Conservation (phyloP, 2,113 vertebrate genomes). For the Cathartes aura region DNA sequence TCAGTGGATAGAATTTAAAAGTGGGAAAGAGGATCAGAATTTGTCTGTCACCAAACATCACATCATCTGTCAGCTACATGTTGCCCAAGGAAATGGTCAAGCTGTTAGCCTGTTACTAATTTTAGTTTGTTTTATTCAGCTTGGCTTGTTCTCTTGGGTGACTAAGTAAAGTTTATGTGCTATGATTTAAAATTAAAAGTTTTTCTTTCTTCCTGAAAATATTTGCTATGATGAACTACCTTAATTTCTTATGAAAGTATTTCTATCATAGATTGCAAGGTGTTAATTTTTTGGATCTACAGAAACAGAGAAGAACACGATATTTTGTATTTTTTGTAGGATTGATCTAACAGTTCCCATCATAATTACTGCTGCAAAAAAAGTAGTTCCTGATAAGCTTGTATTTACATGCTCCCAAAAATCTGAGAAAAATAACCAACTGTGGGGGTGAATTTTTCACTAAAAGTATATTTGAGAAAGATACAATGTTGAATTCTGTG, state of each 20-base stretch:
- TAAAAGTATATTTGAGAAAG: not conserved
- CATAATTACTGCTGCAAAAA: not conserved
- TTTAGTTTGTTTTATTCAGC: constrained; percentile 56
- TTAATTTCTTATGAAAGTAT: not conserved
- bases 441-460: not conserved
- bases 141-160: constrained; percentile 48
- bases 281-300: not conserved
- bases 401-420: not conserved
- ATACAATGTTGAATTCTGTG: not conserved
- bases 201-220: not conserved
- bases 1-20: not conserved
- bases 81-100: constrained; percentile 37
- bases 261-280: not conserved
- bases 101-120: constrained; percentile 53
- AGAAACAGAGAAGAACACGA: not conserved
- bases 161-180: constrained; percentile 38
- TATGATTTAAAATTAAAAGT: constrained; percentile 3
- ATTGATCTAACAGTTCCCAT: not conserved
- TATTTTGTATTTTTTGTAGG: not conserved
- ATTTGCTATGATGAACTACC: not conserved
- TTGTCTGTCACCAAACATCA: constrained; percentile 9
- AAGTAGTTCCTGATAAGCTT: not conserved
- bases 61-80: constrained; percentile 13
- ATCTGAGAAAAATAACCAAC: not conserved
- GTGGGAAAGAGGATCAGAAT: constrained; percentile 1